Base-by-base conservation (phyloP, 2,113 vertebrate species). In the Pteropus alecto region DNA sequence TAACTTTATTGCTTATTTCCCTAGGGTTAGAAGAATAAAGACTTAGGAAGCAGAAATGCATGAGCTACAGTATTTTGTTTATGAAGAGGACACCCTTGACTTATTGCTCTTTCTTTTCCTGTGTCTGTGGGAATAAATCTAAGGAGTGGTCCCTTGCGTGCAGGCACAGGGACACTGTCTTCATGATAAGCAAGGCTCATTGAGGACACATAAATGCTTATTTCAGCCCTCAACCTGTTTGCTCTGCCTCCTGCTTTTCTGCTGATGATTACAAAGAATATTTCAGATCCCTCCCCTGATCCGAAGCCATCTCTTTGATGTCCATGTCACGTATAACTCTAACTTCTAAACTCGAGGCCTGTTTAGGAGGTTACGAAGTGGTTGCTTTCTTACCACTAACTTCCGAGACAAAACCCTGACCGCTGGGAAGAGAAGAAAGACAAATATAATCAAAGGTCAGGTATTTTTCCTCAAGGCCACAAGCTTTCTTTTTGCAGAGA, bases 401-500 rank as follows among this genome's bases (percentile, higher is more conserved):
- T 90, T 82, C 70, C 2, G 6, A 68, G 74, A 8, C 60, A 51
- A 41, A 46, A 58, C 41, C 30, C 38, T 33, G 28, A 28, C n/a
- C 41, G 6, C 63, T 33, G 26, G 78, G 54, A 19, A 38, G 26
- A 54, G 35, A 30, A 58, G 12, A 79, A 84, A 79, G 70, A 60
- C 30, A 16, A 41, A 41, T 6, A 21, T 0, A 0, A 21, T 16
- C 10, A 68, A 87, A 90, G 38, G n/a, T 13, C 21, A 3, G 65
- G 2, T 73, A 43, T 43, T 26, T 76, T 70, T 19, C 87, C 76
- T 16, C 51, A 67, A 67, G 60, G 88, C 94, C 83, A 38, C 85
- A 41, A 58, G 0, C 0, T 48, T n/a, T 95, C 82, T 56, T 96
- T 97, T 92, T 70, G 65, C 94, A 65, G 54, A 92, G 63, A 85